Evolutionary conservation across 2,888 invertebrate genomes (phyloP).

Genomic region (Antheraea assamensis): DNA sequence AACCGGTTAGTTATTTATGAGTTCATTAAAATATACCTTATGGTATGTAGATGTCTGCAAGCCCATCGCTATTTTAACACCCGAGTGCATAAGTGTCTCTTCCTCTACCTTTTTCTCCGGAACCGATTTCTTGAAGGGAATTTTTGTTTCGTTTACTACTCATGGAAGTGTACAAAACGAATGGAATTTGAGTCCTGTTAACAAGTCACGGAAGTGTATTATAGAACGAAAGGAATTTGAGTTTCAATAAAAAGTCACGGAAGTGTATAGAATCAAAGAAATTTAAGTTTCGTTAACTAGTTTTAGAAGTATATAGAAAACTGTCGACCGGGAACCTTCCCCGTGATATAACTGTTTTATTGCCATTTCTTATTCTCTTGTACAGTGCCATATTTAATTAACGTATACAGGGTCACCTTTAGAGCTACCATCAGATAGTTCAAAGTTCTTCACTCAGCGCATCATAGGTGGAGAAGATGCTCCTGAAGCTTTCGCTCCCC

Average conservation of each 20-base stretch:
- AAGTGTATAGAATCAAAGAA: background rate
- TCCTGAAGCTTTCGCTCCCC: conserved; percentile 29
- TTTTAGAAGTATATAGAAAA: background rate
- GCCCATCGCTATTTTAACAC: background rate
- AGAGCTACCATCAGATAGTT: background rate
- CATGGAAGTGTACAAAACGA: too few relatives aligned
- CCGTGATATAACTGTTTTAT: background rate
- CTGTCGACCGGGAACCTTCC: background rate
- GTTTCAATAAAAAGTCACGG: background rate
- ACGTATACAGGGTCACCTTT: conserved; percentile 14
- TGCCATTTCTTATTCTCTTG: background rate
- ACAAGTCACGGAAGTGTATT: too few relatives aligned
- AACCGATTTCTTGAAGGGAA: too few relatives aligned
- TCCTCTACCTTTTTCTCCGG: too few relatives aligned
- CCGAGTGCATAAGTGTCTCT: too few relatives aligned
- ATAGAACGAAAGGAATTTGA: background rate
- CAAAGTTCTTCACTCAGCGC: conserved; percentile 15
- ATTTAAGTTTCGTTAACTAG: background rate
- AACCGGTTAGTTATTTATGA: conserved; percentile 4
- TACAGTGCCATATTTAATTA: too few relatives aligned
- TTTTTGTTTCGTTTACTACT: too few relatives aligned
- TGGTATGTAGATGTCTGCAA: background rate
- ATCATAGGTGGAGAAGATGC: conserved; percentile 40
- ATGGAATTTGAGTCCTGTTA: too few relatives aligned
- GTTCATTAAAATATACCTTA: background rate